Base-by-base conservation (phyloP, 2,113 vertebrate genomes). In the Origma solitaria region DNA sequence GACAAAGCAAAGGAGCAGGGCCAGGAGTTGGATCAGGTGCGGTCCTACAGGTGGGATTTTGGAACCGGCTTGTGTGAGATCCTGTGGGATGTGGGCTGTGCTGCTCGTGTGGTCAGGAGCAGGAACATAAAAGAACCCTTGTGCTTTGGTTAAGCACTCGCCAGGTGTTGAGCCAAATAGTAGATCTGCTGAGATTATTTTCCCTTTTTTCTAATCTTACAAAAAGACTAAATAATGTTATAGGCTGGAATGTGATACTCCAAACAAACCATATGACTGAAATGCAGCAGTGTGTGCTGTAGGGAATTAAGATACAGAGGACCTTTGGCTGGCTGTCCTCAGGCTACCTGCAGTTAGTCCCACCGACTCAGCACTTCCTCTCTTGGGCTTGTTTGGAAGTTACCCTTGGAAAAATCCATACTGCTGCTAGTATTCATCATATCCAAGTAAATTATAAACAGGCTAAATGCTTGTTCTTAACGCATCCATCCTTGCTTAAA, bases 181-280 rank as follows among this genome's bases (percentile, higher is more conserved):
- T 40, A 70, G 62, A 81, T 84, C 93, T 86, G 56, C 50, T 51
- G 68, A 76, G 72, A 91, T 96, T 86, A 78, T 71, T 92, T 71
- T 14, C 42, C 15, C 33, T 53, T 86, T 76, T 80, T 86, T 84
- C 89, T 96, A 84, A 91, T 94, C 60, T 62, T 95, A 73, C 60
- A 47, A 70, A 90, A 96, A 89, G 47, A 50, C 69, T 66, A 77
- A 95, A 53, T 89, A 81, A 87, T 71, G 23, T 33, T 84, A 8
- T 2, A 33, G 44, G 61, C 57, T 87, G 45, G 65, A 70, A 38
- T 40, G 31, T n/a, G 44, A 85, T 85, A 79, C 65, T 69, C 23
- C 40, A 51, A 64, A 38, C 27, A n/a, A 58, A 20, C 33, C 11
- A 5, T 27, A 7, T 21, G 31, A 50, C 49, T 5, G 6, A 37